A percentile compares a stretch with the other conserved stretches of the same genome.
phyloP scores from a whole-genome alignment of 2,113 vertebrate genomes.

The Tangachromis dhanisi region DNA sequence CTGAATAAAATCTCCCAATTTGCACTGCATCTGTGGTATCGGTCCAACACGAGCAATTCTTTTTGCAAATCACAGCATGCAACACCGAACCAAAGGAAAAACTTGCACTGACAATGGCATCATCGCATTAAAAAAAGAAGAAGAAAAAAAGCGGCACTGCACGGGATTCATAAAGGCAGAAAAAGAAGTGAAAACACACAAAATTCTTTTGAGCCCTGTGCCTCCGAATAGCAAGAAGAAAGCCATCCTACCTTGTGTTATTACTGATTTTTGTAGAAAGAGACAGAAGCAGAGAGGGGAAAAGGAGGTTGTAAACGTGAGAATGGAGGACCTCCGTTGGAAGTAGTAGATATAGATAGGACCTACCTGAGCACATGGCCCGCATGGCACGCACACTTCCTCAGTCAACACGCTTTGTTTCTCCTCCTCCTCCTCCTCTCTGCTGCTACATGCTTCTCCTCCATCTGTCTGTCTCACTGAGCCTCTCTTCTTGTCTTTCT shows the following conservation, averaged over 20 bases:
- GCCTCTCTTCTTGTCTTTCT: constrained; percentile 46
- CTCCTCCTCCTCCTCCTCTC: constrained; percentile 35
- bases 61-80: background rate
- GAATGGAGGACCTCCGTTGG: background rate
- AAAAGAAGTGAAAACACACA: background rate
- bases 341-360: background rate
- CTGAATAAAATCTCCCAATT: constrained; percentile 22
- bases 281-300: background rate
- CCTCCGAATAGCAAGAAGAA: background rate
- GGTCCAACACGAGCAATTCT: background rate
- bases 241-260: background rate
- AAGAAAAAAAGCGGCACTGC: background rate
- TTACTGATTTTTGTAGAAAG: background rate
- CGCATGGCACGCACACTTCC: constrained; percentile 53
- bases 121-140: background rate
- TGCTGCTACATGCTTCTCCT: constrained; percentile 43
- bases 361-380: constrained; percentile 74
- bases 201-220: background rate
- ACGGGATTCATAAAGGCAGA: background rate
- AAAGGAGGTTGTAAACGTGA: background rate
- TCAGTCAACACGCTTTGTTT: constrained; percentile 66
- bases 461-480: constrained; percentile 54
- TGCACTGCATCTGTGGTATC: background rate
- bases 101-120: background rate
- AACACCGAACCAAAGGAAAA: background rate